Base-by-base conservation (phyloP, 2,113 vertebrate genomes). In the Catharus bicknelli region DNA sequence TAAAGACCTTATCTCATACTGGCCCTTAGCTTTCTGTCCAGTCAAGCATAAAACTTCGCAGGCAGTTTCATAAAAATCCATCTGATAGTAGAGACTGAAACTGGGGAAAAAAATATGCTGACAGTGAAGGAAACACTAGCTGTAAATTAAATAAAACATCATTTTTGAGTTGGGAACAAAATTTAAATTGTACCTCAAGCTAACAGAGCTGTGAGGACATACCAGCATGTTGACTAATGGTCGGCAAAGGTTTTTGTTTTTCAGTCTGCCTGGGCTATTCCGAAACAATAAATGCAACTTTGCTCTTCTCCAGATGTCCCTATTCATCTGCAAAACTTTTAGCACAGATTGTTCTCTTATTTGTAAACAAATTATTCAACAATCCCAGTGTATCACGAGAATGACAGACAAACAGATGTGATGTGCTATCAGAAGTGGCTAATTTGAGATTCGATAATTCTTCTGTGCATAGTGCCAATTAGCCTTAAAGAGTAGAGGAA, bases 321-420 rank as follows among this genome's bases (percentile, higher is more conserved):
- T 90, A 74, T 92, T 95, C 77, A 90, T 83, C 66, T 93, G 77
- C 73, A 86, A 92, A 95, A 90, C 83, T 96, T 96, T 92, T 86
- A 79, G 84, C 77, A 90, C 89, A 92, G 86, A 95, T 73, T 92
- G 86, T 87, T 84, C 88, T 91, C 64, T 25, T 92, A 68, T 92
- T 95, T 92, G 90, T 94, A 95, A 96, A 96, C 92, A 95, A 89
- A 94, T 95, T 84, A 86, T 86, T 94, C 92, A 95, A 61, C 62
- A 86, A 86, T 78, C 32, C 50, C 50, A 53, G 57, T 76, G 77
- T 90, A 88, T 83, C 57, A 61, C 4, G 10, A 88, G 78, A 83
- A 83, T 86, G 80, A 90, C 75, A 95, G 85, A 90, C 36, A 94
- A 94, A 83, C 93, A 94, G 88, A 94, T 95, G 90, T 80, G 59